These are phyloP conservation scores for silkworm (Bombyx mori) DNA, from an alignment of 1,140 invertebrate genomes.

Conservation along the genomic window ASM3026992v2 NC_085121.1:5850501-5851000, in stretches of 20 bases:
- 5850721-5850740: too few species aligned
- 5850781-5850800: too few species aligned
- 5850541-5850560: conserved; percentile 52
- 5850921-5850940: conserved; percentile 63
- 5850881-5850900: not conserved
- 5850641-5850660: too few species aligned
- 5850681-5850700: too few species aligned
- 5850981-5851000: conserved; percentile 64
- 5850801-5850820: too few species aligned
- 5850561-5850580: conserved; percentile 50
- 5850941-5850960: conserved; percentile 67
- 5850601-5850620: conserved; percentile 53
- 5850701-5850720: too few species aligned
- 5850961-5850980: conserved; percentile 59
- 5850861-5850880: conserved; percentile 7
- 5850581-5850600: conserved; percentile 17
- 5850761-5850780: too few species aligned
- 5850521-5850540: conserved; percentile 36
- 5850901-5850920: conserved; percentile 40
- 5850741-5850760: too few species aligned
- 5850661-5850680: too few species aligned
- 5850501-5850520: conserved; percentile 33
- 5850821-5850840: conserved; percentile 8
- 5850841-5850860: conserved; percentile 6
- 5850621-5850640: conserved; percentile 22